Evolutionary conservation across 37 sponge, comb jelly and placozoan species (phyloP).

Genomic region (Ephydatia muelleri): DNA sequence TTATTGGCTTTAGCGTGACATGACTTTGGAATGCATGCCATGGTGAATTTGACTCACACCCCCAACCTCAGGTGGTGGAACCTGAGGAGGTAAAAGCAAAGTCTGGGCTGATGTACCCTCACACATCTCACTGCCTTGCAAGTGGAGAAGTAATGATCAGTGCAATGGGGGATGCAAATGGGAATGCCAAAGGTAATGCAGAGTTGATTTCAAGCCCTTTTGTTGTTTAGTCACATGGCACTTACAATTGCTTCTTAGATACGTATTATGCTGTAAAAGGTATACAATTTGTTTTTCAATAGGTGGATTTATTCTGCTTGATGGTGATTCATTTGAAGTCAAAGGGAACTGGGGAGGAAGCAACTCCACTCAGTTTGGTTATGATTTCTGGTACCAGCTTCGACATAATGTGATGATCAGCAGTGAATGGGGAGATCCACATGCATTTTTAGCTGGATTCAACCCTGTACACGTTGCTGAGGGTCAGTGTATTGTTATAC

Average conservation of each 20-base stretch:
- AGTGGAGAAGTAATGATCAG: slow-evolving; percentile 82
- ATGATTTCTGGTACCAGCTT: slow-evolving; percentile 95
- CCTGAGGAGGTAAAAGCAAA: slow-evolving; percentile 58
- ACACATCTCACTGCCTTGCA: slow-evolving; percentile 89
- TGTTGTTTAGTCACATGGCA: too few relatives aligned
- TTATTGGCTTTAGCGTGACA: too few relatives aligned
- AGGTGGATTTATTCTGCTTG: slow-evolving; percentile 84
- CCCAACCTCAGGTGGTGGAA: slow-evolving; percentile 70
- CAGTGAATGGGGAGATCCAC: slow-evolving; percentile 91
- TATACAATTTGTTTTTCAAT: neutral
- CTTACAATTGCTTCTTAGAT: too few relatives aligned
- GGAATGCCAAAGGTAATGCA: slow-evolving; percentile 69
- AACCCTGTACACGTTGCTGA: slow-evolving; percentile 65
- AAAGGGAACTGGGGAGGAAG: slow-evolving; percentile 86
- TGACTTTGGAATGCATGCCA: too few relatives aligned
- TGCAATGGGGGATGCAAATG: slow-evolving; percentile 81
- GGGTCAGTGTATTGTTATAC: slow-evolving; percentile 34
- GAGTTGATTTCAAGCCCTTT: neutral
- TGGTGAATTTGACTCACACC: too few relatives aligned
- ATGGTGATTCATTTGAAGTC: slow-evolving; percentile 72
- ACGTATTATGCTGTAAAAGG: neutral
- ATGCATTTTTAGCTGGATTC: slow-evolving; percentile 74
- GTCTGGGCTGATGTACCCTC: slow-evolving; percentile 70
- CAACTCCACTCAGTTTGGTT: slow-evolving; percentile 68
- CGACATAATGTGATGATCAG: slow-evolving; percentile 93